Percentiles rank a stretch among this genome's conserved stretches.
phyloP scores from a whole-genome alignment of 2,113 vertebrate species.

The Coreoperca whiteheadi region DNA sequence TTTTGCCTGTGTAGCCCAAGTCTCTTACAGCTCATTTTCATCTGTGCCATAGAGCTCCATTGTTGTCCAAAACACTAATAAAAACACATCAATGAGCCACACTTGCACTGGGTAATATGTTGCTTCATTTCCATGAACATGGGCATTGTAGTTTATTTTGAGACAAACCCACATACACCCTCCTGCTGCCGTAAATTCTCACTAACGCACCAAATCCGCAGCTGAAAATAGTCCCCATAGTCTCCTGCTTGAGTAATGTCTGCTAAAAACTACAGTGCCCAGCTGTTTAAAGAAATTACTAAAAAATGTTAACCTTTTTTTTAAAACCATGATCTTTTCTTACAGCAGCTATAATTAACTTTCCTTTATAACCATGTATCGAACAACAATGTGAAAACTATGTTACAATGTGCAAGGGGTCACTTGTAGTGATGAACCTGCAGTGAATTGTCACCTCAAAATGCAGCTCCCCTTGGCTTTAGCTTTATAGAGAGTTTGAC shows the following conservation, averaged over 20 bases:
- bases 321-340: not conserved
- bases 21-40: not conserved
- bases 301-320: not conserved
- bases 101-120: not conserved
- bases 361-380: not conserved
- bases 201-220: not conserved
- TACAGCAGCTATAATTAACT: not conserved
- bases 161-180: conserved; percentile 28
- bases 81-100: conserved; percentile 10
- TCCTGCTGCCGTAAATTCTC: conserved; percentile 24
- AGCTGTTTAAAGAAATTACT: conserved; percentile 4
- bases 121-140: conserved; percentile 28
- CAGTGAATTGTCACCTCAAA: not conserved
- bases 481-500: not conserved
- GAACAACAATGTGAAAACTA: not conserved
- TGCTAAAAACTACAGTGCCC: conserved; percentile 2
- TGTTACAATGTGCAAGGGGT: not conserved
- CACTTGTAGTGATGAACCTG: not conserved
- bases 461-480: not conserved
- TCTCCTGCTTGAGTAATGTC: not conserved
- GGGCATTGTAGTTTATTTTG: conserved; percentile 25
- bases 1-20: not conserved
- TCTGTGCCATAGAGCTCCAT: not conserved
- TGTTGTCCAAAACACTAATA: not conserved
- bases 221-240: conserved; percentile 23